Conservation (phyloP, 1,140 invertebrate genomes). For the Yoshiicerus persimilis region DNA sequence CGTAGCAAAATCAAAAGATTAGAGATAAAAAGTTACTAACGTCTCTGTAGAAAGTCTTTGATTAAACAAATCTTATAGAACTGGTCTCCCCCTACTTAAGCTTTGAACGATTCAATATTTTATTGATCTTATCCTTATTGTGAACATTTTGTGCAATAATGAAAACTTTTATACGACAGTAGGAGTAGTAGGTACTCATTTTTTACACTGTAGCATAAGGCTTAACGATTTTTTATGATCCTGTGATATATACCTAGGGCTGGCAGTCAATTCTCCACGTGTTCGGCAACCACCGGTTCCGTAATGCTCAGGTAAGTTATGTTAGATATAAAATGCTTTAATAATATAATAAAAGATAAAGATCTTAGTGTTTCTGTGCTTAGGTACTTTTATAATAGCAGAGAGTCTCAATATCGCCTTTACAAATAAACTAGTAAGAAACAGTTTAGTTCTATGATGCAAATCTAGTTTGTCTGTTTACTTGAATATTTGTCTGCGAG, state of each 20-base stretch:
- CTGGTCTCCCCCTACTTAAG: too few species aligned
- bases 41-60: not conserved
- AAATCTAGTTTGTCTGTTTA: not conserved
- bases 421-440: not conserved
- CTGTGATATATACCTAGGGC: not conserved
- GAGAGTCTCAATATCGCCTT: not conserved
- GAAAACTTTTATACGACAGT: too few species aligned
- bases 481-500: not conserved
- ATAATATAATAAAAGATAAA: not conserved
- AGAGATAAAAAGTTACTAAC: not conserved
- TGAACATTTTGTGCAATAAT: too few species aligned
- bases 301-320: not conserved
- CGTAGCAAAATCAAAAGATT: not conserved
- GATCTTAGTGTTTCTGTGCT: not conserved
- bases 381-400: not conserved
- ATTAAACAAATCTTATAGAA: too few species aligned
- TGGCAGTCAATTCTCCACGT: not conserved
- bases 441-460: not conserved
- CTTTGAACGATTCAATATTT: too few species aligned
- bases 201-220: not conserved
- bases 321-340: not conserved
- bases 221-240: not conserved
- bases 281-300: slow-evolving; percentile 25
- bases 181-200: too few species aligned
- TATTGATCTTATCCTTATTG: too few species aligned